Conservation (phyloP, 2,113 vertebrate species). For the Phodopus roborovskii region DNA sequence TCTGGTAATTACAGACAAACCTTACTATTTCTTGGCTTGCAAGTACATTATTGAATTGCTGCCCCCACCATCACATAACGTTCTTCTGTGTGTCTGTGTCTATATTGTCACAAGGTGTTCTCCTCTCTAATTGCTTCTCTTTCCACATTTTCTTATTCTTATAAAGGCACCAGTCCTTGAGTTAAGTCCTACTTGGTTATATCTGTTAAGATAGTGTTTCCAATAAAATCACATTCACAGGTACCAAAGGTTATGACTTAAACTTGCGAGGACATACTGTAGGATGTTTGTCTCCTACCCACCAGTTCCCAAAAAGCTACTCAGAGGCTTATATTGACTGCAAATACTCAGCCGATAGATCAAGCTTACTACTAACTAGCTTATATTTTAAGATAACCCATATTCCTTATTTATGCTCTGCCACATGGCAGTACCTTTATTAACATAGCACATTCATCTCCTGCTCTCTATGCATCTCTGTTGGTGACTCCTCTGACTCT, state of each 20-base stretch:
- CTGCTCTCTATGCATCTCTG: no score
- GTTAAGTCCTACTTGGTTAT: constrained; percentile 28
- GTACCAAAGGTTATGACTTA: background rate
- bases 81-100: background rate
- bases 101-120: background rate
- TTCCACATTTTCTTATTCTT: constrained; percentile 31
- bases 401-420: no score
- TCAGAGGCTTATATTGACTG: no score
- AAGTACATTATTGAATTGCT: background rate
- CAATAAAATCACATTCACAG: constrained; percentile 12
- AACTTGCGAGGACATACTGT: background rate
- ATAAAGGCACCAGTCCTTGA: background rate
- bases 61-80: background rate
- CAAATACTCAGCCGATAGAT: no score
- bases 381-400: no score
- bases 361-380: no score
- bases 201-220: constrained; percentile 26
- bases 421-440: no score
- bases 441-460: no score
- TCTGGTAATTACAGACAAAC: background rate
- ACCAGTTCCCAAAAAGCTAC: no score
- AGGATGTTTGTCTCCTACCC: no score
- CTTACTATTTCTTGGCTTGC: constrained; percentile 8
- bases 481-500: no score
- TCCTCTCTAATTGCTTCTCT: background rate